Evolutionary conservation across 2,113 vertebrate species (phyloP).

Genomic region (Nanorana parkeri): DNA sequence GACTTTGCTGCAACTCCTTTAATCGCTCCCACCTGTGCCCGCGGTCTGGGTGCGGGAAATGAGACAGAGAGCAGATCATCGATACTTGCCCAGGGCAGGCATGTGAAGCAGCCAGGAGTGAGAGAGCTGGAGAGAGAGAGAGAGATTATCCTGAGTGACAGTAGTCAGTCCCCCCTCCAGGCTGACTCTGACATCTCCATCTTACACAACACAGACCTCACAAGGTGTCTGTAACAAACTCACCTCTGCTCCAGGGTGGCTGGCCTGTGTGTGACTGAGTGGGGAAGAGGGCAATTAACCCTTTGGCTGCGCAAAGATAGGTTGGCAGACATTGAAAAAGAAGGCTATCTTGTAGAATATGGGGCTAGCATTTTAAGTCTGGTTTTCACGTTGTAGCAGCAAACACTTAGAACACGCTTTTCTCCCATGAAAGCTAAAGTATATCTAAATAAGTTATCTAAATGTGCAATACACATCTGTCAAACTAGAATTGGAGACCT

Average conservation of each 20-base stretch:
- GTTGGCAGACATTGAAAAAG: neutral
- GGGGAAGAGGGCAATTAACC: constrained; percentile 33
- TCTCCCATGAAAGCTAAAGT: too few species aligned
- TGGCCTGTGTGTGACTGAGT: constrained; percentile 10
- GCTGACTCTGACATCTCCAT: constrained; percentile 43
- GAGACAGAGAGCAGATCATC: constrained; percentile 33
- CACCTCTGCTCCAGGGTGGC: constrained; percentile 32
- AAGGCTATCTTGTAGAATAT: neutral
- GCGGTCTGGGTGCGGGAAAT: constrained; percentile 23
- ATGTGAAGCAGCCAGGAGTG: constrained; percentile 40
- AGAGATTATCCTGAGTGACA: constrained; percentile 55
- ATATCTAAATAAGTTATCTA: too few species aligned
- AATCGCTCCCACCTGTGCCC: constrained; percentile 43
- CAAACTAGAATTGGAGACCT: too few species aligned
- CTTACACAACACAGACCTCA: constrained; percentile 49
- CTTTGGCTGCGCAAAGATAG: neutral
- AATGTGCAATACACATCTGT: too few species aligned
- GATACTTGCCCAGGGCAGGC: constrained; percentile 22
- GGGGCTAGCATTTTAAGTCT: too few species aligned
- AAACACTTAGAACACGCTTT: too few species aligned
- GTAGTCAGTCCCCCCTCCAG: constrained; percentile 34
- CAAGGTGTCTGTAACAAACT: constrained; percentile 39
- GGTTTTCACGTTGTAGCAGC: too few species aligned
- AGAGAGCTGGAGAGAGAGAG: constrained; percentile 38
- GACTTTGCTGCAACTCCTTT: neutral